Evolutionary conservation across 2,888 invertebrate genomes (phyloP).

Genomic region (Agapetus fuscipes): DNA sequence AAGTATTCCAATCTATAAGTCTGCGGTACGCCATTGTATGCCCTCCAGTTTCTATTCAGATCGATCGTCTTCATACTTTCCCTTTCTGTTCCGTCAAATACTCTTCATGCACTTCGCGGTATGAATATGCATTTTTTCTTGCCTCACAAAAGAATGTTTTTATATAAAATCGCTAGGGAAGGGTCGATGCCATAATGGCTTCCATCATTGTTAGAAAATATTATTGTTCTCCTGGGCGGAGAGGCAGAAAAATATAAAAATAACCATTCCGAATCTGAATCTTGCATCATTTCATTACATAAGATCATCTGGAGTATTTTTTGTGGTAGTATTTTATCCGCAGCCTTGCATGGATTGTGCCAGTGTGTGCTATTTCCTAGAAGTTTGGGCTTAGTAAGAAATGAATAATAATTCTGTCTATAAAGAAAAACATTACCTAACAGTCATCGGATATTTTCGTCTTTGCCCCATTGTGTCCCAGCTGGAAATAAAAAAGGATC

Average conservation of each 20-base stretch:
- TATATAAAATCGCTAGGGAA: neutral
- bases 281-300: neutral
- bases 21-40: too few species aligned
- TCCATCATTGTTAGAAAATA: neutral
- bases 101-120: neutral
- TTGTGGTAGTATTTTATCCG: neutral
- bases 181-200: neutral
- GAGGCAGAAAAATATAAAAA: too few species aligned
- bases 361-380: constrained; percentile 2
- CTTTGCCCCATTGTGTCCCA: constrained; percentile 5
- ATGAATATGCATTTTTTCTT: neutral
- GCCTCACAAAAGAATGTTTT: neutral
- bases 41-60: too few species aligned
- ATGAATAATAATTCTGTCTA: constrained; percentile 1
- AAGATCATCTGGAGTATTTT: neutral
- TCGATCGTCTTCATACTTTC: too few species aligned
- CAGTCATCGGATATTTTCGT: constrained; percentile 6
- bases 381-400: too few species aligned
- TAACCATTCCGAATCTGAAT: too few species aligned
- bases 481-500: constrained; percentile 1
- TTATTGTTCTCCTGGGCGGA: neutral
- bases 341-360: neutral
- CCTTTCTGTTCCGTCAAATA: too few species aligned
- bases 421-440: constrained; percentile 4
- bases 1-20: too few species aligned